These are phyloP conservation scores for Gopherus evgoodei DNA, from an alignment of 2,113 vertebrate species.

Conservation along the genomic window DNA sequence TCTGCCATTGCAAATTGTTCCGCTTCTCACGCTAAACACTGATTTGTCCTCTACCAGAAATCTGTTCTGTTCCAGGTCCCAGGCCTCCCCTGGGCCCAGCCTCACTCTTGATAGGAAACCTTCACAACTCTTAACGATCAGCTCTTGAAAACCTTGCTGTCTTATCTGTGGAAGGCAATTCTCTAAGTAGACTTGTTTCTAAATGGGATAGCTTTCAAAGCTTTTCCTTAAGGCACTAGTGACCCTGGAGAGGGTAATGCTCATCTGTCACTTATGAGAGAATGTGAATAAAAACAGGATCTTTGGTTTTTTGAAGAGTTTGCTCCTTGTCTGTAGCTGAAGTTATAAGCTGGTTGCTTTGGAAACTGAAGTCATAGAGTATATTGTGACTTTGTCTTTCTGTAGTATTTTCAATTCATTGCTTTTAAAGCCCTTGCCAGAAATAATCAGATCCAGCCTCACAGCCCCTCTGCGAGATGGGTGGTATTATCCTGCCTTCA, in stretches of 20 bases:
- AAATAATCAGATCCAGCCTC: background rate
- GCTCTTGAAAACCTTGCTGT: background rate
- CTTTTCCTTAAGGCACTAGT: background rate
- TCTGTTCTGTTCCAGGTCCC: background rate
- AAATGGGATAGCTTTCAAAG: background rate
- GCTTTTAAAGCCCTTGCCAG: background rate
- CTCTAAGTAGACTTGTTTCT: background rate
- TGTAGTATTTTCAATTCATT: background rate
- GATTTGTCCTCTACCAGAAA: background rate
- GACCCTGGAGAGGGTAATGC: background rate
- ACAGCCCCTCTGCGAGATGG: background rate
- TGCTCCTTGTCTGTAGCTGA: background rate
- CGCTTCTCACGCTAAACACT: background rate
- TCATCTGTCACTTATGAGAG: background rate
- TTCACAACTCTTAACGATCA: background rate
- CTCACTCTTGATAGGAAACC: background rate
- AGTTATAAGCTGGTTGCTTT: background rate
- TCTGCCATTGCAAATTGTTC: background rate
- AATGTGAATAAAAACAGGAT: background rate
- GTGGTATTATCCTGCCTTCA: background rate
- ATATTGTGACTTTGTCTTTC: background rate
- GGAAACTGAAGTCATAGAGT: background rate
- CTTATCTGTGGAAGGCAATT: background rate
- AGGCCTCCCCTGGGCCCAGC: background rate
- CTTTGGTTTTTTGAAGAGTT: background rate